Evolutionary conservation across 1,140 invertebrate genomes (phyloP).

Genomic region (Sitobion miscanthi): DNA sequence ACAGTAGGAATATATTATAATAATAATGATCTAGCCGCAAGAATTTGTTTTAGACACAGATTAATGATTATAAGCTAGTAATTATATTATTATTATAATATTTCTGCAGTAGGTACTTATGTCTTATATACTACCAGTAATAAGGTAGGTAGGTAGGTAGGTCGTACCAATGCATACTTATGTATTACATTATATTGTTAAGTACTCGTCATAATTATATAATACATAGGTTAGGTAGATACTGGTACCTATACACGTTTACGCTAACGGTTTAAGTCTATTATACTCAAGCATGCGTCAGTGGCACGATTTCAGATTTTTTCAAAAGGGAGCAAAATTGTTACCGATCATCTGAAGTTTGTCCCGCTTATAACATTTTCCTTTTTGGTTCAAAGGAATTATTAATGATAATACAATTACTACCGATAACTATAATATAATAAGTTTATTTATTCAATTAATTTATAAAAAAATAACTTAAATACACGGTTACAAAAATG

Average conservation of each 20-base stretch:
- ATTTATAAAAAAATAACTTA: too few relatives aligned
- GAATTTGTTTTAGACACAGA: neutral
- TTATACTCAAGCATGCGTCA: too few relatives aligned
- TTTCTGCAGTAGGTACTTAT: neutral
- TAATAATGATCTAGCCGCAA: neutral
- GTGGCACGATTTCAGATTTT: neutral
- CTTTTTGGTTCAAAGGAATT: neutral
- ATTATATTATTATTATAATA: slow-evolving; percentile 15
- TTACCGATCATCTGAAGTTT: neutral
- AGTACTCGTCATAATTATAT: neutral
- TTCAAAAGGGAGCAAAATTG: neutral
- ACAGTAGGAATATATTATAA: neutral
- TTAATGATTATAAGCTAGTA: neutral
- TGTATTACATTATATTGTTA: too few relatives aligned
- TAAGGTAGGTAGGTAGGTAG: neutral
- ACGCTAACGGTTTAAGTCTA: too few relatives aligned
- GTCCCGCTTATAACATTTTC: neutral
- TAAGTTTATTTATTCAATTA: too few relatives aligned
- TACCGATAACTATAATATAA: too few relatives aligned
- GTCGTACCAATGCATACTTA: neutral
- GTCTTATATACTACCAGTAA: neutral
- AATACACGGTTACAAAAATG: too few relatives aligned
- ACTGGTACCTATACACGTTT: too few relatives aligned
- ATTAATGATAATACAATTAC: too few relatives aligned
- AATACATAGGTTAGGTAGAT: neutral